phyloP scores from a whole-genome alignment of 2,797 vertebrate species.

The Melanotaenia pygmaea region DNA sequence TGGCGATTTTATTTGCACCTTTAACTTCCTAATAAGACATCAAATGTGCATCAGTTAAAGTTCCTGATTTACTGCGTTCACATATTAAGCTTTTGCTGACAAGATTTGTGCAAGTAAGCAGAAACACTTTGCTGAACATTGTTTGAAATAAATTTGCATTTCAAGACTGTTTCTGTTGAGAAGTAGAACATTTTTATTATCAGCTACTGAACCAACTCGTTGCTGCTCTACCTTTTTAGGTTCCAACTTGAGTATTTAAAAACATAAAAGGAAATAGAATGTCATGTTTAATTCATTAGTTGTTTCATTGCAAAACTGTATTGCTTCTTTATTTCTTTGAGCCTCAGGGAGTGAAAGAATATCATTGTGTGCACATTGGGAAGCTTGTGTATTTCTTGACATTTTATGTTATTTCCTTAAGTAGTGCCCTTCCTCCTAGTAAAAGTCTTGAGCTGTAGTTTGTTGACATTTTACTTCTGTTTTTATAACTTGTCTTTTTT shows the following conservation, averaged over 20 bases:
- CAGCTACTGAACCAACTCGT: constrained; percentile 56
- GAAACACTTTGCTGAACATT: constrained; percentile 42
- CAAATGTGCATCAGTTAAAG: constrained; percentile 22
- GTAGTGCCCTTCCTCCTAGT: neutral
- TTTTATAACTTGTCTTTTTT: too few relatives aligned
- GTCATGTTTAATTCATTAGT: constrained; percentile 64
- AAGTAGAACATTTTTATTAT: constrained; percentile 30
- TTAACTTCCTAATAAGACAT: constrained; percentile 31
- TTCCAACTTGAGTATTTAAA: constrained; percentile 52
- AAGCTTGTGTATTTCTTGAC: neutral
- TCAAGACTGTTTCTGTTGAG: constrained; percentile 31
- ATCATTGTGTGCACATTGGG: neutral
- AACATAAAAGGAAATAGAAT: constrained; percentile 58
- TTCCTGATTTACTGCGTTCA: constrained; percentile 37
- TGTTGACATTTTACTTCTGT: too few relatives aligned
- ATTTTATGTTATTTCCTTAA: constrained; percentile 8
- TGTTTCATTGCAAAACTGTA: constrained; percentile 24
- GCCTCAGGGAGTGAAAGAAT: constrained; percentile 24
- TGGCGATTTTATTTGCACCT: constrained; percentile 32
- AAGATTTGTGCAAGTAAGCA: constrained; percentile 29
- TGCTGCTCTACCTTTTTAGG: constrained; percentile 42
- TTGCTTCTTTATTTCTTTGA: constrained; percentile 29
- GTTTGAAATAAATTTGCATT: constrained; percentile 47
- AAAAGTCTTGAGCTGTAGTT: neutral
- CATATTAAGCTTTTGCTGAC: constrained; percentile 49